Percentiles rank a stretch among this genome's conserved stretches.
These are phyloP conservation scores for Anniella stebbinsi DNA, from an alignment of 2,797 vertebrate species.

Conservation along the genomic window DNA sequence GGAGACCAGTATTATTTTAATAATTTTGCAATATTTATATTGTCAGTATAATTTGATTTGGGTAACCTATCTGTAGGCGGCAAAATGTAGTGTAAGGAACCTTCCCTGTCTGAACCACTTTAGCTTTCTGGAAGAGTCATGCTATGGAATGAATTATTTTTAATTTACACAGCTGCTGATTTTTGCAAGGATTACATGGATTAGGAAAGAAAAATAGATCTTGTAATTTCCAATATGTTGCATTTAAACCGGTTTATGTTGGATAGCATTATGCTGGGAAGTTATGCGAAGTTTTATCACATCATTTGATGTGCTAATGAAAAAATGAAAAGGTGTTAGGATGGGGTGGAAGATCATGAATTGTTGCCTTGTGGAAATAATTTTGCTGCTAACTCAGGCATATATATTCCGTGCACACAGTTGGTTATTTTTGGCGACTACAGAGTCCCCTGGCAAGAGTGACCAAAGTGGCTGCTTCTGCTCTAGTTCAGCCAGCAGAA, in stretches of 20 bases:
- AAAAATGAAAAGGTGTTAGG: not conserved
- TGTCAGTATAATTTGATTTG: not conserved
- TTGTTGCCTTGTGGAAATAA: not conserved
- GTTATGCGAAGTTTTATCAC: not conserved
- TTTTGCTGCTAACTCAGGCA: not conserved
- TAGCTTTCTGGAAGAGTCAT: conserved; percentile 28
- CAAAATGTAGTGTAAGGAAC: not conserved
- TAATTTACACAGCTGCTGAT: conserved; percentile 56
- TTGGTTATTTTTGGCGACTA: too few relatives aligned
- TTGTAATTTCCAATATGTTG: conserved; percentile 42
- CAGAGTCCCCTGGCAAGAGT: too few relatives aligned
- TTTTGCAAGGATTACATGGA: conserved; percentile 62
- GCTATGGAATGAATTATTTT: conserved; percentile 56
- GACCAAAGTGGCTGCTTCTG: too few relatives aligned
- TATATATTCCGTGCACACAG: too few relatives aligned
- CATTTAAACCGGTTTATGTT: conserved; percentile 24
- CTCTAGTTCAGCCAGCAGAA: too few relatives aligned
- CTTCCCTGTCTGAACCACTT: conserved; percentile 14
- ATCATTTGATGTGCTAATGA: not conserved
- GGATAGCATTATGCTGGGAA: not conserved
- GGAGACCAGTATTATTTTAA: conserved; percentile 3
- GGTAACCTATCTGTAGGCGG: not conserved
- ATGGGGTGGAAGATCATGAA: not conserved
- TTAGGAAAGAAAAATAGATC: conserved; percentile 61
- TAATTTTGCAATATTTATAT: not conserved